These are phyloP conservation scores for Orestias chungarensis DNA, from an alignment of 2,797 vertebrate genomes.

Conservation along the genomic window DNA sequence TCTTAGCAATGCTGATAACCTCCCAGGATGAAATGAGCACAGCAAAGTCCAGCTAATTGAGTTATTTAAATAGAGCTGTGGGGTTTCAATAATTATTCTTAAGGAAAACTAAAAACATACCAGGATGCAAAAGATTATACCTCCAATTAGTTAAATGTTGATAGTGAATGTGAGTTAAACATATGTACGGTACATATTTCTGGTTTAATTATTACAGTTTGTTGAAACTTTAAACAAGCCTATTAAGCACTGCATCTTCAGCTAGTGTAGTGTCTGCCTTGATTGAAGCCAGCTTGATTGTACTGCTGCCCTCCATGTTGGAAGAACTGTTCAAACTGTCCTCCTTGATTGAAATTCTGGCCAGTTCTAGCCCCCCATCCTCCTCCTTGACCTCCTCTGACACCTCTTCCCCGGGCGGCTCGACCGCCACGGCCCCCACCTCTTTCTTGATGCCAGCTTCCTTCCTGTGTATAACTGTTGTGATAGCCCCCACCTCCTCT, in stretches of 20 bases:
- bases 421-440: constrained; percentile 84
- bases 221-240: not conserved
- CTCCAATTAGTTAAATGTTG: constrained; percentile 21
- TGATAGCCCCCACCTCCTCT: constrained; percentile 81
- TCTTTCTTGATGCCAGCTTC: constrained; percentile 82
- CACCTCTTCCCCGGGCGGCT: constrained; percentile 82
- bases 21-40: constrained; percentile 66
- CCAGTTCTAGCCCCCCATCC: constrained; percentile 92
- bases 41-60: constrained; percentile 80
- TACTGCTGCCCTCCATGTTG: constrained; percentile 97
- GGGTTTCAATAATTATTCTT: not conserved
- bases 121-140: constrained; percentile 7
- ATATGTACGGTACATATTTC: not conserved
- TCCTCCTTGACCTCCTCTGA: constrained; percentile 83
- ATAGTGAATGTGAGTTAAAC: not conserved
- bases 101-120: constrained; percentile 13
- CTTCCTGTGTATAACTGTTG: constrained; percentile 64
- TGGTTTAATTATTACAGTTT: not conserved
- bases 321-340: constrained; percentile 98
- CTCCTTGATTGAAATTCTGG: constrained; percentile 93
- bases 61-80: constrained; percentile 19
- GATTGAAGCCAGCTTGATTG: constrained; percentile 93
- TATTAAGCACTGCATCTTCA: constrained; percentile 80
- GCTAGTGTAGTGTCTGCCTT: constrained; percentile 93
- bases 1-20: constrained; percentile 78